Conservation (phyloP, 2,113 vertebrate genomes). For the Chascanopsetta lugubris region DNA sequence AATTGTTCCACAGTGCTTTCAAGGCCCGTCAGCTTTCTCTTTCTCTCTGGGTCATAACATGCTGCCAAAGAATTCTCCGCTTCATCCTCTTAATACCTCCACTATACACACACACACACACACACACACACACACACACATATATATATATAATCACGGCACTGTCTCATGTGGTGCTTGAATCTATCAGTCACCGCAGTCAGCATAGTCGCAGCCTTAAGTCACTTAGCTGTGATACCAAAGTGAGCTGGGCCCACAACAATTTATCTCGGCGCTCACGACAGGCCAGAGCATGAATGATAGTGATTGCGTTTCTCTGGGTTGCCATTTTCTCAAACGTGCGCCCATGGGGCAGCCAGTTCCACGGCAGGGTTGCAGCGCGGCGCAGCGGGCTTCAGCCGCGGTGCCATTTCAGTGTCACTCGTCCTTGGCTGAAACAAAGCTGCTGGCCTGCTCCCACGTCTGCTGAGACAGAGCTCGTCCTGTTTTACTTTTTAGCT, state of each 20-base stretch:
- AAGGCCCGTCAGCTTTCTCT: slow-evolving; percentile 37
- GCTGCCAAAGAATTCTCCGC: slow-evolving; percentile 3
- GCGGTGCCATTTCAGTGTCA: slow-evolving; percentile 56
- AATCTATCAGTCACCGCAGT: neutral
- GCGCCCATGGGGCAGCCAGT: slow-evolving; percentile 19
- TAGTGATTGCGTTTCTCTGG: slow-evolving; percentile 33
- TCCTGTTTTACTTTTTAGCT: neutral
- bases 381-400: slow-evolving; percentile 44
- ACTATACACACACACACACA: neutral
- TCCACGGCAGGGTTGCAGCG: slow-evolving; percentile 42
- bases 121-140: neutral
- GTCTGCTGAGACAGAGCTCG: slow-evolving; percentile 20
- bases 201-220: neutral
- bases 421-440: slow-evolving; percentile 47
- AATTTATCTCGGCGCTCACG: slow-evolving; percentile 27
- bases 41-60: slow-evolving; percentile 48
- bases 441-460: slow-evolving; percentile 47
- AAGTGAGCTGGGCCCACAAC: slow-evolving; percentile 14
- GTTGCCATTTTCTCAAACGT: slow-evolving; percentile 63
- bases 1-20: too few relatives aligned
- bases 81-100: slow-evolving; percentile 8
- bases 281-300: slow-evolving; percentile 11
- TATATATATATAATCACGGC: neutral
- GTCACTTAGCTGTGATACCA: slow-evolving; percentile 1
- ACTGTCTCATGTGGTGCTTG: neutral